Evolutionary conservation across 2,888 invertebrate genomes (phyloP).

Genomic region (Acrobasis suavella): DNA sequence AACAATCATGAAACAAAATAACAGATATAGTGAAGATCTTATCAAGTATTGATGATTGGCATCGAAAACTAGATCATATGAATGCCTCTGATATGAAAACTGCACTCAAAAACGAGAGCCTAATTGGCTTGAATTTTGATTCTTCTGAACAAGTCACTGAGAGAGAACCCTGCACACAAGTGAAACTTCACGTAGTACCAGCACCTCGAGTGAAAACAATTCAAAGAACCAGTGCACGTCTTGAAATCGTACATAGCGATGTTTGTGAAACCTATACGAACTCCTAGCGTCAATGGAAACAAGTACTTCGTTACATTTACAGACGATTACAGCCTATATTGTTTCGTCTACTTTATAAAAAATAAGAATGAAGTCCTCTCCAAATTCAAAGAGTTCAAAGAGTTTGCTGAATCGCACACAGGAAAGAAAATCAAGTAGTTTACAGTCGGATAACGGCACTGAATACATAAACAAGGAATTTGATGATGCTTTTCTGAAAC

Average conservation of each 20-base stretch:
- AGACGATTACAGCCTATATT: too few relatives aligned
- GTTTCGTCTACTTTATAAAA: background rate
- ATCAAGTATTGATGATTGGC: background rate
- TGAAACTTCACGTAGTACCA: background rate
- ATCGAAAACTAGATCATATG: background rate
- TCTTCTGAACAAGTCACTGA: background rate
- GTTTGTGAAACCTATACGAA: too few relatives aligned
- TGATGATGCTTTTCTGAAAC: too few relatives aligned
- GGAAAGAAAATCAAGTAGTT: background rate
- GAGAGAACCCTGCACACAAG: background rate
- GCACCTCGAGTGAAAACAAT: background rate
- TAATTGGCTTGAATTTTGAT: background rate
- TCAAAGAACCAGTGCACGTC: background rate
- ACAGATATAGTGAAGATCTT: too few relatives aligned
- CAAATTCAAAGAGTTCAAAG: too few relatives aligned
- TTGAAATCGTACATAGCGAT: too few relatives aligned
- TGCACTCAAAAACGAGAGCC: background rate
- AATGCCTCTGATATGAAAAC: background rate
- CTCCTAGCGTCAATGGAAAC: too few relatives aligned
- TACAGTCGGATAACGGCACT: background rate
- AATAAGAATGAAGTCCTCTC: too few relatives aligned
- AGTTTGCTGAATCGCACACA: background rate
- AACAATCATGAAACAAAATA: too few relatives aligned
- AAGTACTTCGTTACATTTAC: too few relatives aligned
- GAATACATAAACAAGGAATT: too few relatives aligned